These are phyloP conservation scores for Echinops telfairi DNA, from an alignment of 2,113 vertebrate genomes.

Conservation along the genomic window DNA sequence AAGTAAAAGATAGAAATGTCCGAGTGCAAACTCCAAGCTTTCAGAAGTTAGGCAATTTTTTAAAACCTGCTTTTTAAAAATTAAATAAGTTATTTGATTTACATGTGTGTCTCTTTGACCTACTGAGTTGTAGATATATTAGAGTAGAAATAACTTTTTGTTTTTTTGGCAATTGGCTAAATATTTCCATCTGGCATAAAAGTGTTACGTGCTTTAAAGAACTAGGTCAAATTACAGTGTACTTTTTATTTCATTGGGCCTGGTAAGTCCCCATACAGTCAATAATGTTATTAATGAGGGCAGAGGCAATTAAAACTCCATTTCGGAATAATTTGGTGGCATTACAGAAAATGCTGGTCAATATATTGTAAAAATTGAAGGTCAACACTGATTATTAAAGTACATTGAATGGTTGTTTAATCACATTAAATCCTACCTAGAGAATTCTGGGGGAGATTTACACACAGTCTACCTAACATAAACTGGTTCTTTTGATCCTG, in stretches of 20 bases:
- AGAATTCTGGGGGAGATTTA: slow-evolving; percentile 8
- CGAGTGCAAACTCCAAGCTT: slow-evolving; percentile 26
- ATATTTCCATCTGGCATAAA: slow-evolving; percentile 13
- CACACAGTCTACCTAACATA: slow-evolving; percentile 22
- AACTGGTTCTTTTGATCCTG: slow-evolving; percentile 1
- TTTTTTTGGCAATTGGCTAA: slow-evolving; percentile 62
- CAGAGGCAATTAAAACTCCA: slow-evolving; percentile 37
- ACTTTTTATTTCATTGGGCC: slow-evolving; percentile 63
- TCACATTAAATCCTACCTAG: slow-evolving; percentile 30
- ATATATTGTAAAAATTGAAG: slow-evolving; percentile 36
- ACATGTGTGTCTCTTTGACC: not conserved
- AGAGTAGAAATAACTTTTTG: slow-evolving; percentile 45
- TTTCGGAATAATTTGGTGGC: slow-evolving; percentile 29
- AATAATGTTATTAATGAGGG: slow-evolving; percentile 52
- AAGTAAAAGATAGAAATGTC: slow-evolving; percentile 41
- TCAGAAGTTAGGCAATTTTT: slow-evolving; percentile 17
- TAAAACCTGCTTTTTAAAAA: not conserved
- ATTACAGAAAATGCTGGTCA: slow-evolving; percentile 17
- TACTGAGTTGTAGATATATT: slow-evolving; percentile 29
- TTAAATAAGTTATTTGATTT: slow-evolving; percentile 39
- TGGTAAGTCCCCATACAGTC: not conserved
- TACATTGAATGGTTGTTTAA: slow-evolving; percentile 17
- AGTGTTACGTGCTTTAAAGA: slow-evolving; percentile 58
- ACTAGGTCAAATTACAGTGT: slow-evolving; percentile 28
- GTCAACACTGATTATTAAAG: slow-evolving; percentile 36